phyloP scores from a whole-genome alignment of 2,797 vertebrate genomes.

The Enteromius radiatus region DNA sequence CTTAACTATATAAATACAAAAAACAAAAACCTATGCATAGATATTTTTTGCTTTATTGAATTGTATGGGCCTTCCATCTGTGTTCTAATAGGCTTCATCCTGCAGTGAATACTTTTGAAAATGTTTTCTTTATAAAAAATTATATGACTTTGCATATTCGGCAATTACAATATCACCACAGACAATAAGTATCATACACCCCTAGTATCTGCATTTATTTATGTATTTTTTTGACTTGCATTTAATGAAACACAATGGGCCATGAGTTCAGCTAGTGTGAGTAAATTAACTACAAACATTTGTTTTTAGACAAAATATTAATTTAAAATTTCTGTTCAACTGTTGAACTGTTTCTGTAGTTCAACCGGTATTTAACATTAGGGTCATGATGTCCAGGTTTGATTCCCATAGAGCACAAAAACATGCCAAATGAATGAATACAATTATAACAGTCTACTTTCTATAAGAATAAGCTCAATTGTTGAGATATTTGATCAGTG shows the following conservation, averaged over 20 bases:
- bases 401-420: not conserved
- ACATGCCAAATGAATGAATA: not conserved
- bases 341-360: not conserved
- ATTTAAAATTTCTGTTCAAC: slow-evolving; percentile 1
- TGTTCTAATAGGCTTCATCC: not conserved
- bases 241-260: not conserved
- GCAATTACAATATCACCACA: not conserved
- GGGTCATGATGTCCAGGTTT: not conserved
- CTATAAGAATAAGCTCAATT: not conserved
- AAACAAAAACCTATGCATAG: too few relatives aligned
- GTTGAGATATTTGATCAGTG: slow-evolving; percentile 11
- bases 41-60: not conserved
- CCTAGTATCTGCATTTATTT: not conserved
- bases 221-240: not conserved
- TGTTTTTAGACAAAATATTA: not conserved
- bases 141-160: not conserved
- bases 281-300: not conserved
- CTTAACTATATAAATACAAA: too few relatives aligned
- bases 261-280: not conserved
- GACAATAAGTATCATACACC: not conserved
- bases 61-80: not conserved
- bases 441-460: slow-evolving; percentile 21
- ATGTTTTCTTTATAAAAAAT: not conserved
- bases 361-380: not conserved
- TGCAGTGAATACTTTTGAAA: not conserved